Percentiles rank a stretch among this genome's conserved stretches.
phyloP scores from a whole-genome alignment of 2,888 invertebrate genomes.

The Napeogenes inachia region DNA sequence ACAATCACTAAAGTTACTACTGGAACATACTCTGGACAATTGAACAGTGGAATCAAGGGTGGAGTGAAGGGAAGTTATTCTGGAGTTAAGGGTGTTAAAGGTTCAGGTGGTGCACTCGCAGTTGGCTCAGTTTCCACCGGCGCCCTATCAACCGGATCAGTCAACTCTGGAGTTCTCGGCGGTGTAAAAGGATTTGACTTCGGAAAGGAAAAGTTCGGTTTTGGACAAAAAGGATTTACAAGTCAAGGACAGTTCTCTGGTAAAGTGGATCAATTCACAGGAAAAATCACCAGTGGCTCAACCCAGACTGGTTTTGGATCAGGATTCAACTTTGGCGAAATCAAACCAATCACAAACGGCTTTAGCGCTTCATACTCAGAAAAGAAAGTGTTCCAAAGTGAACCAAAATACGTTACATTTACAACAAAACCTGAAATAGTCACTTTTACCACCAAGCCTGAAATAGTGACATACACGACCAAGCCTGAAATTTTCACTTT shows the following conservation, averaged over 20 bases:
- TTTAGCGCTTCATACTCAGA: slow-evolving; percentile 58
- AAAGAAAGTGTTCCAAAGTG: slow-evolving; percentile 60
- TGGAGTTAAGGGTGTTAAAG: slow-evolving; percentile 26
- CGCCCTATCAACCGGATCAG: slow-evolving; percentile 7
- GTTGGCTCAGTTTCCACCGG: slow-evolving; percentile 38
- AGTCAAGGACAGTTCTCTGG: slow-evolving; percentile 17
- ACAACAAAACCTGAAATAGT: slow-evolving; percentile 46
- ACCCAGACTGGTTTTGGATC: slow-evolving; percentile 25
- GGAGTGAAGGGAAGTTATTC: slow-evolving; percentile 10
- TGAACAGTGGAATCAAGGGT: slow-evolving; percentile 13
- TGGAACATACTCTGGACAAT: slow-evolving; percentile 21
- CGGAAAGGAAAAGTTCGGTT: slow-evolving; percentile 29
- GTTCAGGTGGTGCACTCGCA: slow-evolving; percentile 9
- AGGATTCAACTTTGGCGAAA: slow-evolving; percentile 41
- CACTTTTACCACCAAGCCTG: slow-evolving; percentile 37
- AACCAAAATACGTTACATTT: slow-evolving; percentile 40
- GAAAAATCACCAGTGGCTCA: slow-evolving; percentile 34
- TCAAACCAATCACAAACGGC: slow-evolving; percentile 57
- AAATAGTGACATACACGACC: slow-evolving; percentile 35
- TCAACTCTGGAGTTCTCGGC: neutral
- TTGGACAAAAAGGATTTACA: slow-evolving; percentile 17
- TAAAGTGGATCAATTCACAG: slow-evolving; percentile 9
- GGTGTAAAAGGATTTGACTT: slow-evolving; percentile 22
- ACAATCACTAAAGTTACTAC: slow-evolving; percentile 37
- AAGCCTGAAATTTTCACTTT: slow-evolving; percentile 37